Evolutionary conservation across 2,888 invertebrate species (phyloP).

Genomic region (Autographa gamma): DNA sequence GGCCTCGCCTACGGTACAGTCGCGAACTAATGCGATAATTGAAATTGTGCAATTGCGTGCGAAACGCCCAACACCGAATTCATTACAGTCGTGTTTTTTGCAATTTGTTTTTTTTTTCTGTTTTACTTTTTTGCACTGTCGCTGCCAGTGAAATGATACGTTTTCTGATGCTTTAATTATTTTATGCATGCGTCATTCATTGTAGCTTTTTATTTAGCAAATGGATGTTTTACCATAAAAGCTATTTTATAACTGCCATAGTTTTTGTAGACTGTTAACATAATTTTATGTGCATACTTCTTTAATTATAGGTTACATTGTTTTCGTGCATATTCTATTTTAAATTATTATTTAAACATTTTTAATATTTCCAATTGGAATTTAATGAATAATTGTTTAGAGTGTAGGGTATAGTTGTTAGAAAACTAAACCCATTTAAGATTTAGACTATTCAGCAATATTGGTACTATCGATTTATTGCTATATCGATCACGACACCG

Average conservation of each 20-base stretch:
- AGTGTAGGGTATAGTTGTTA: neutral
- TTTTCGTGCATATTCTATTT: neutral
- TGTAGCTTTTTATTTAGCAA: constrained; percentile 65
- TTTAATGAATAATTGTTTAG: no score
- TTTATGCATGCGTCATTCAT: constrained; percentile 70
- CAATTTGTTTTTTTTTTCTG: constrained; percentile 72
- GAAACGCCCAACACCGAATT: constrained; percentile 84
- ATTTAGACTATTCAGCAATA: no score
- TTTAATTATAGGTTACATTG: constrained; percentile 14
- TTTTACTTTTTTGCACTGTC: constrained; percentile 64
- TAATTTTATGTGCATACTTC: constrained; percentile 43
- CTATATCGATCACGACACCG: neutral
- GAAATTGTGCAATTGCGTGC: constrained; percentile 90
- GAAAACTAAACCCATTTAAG: no score
- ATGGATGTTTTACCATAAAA: constrained; percentile 62
- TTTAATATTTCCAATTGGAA: no score
- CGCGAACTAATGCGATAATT: constrained; percentile 88
- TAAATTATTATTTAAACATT: neutral
- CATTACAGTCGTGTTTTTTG: constrained; percentile 84
- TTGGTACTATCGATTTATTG: neutral
- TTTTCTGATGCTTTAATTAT: constrained; percentile 81
- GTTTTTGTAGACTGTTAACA: constrained; percentile 35
- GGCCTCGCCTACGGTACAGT: constrained; percentile 72
- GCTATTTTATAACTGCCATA: constrained; percentile 53
- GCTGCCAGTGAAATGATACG: constrained; percentile 75